phyloP scores from a whole-genome alignment of 2,113 vertebrate species.

The Chloropsis hardwickii region DNA sequence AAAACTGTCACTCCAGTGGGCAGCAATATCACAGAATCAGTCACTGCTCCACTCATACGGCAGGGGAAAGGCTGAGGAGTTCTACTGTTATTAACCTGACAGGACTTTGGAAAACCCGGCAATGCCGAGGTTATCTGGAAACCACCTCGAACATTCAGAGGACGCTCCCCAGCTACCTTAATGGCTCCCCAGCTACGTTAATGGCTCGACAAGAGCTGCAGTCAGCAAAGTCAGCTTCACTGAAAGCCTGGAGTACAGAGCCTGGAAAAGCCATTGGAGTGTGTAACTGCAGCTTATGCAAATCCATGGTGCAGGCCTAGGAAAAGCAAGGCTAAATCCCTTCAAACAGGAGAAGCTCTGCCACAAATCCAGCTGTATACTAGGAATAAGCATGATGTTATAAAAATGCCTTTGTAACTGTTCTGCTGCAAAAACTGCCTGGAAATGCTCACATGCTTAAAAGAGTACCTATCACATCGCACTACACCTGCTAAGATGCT shows the following conservation, averaged over 20 bases:
- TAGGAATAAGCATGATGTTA: not conserved
- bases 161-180: not conserved
- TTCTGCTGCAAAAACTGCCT: not conserved
- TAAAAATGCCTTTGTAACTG: not conserved
- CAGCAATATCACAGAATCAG: not conserved
- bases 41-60: not conserved
- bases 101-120: not conserved
- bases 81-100: fast-evolving
- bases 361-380: not conserved
- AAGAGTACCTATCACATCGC: not conserved
- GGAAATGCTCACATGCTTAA: not conserved
- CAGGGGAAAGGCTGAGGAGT: not conserved
- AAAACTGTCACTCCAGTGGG: not conserved
- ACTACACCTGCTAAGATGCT: not conserved
- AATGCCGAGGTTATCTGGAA: not conserved
- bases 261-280: not conserved
- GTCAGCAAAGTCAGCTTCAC: not conserved
- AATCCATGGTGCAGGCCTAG: not conserved
- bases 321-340: not conserved
- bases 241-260: not conserved
- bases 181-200: not conserved
- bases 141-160: not conserved
- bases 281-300: not conserved
- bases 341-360: not conserved
- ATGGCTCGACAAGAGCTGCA: not conserved